Percentiles rank a stretch among this genome's conserved stretches.
phyloP scores from a whole-genome alignment of 2,888 invertebrate species.

The Ischnura elegans region DNA sequence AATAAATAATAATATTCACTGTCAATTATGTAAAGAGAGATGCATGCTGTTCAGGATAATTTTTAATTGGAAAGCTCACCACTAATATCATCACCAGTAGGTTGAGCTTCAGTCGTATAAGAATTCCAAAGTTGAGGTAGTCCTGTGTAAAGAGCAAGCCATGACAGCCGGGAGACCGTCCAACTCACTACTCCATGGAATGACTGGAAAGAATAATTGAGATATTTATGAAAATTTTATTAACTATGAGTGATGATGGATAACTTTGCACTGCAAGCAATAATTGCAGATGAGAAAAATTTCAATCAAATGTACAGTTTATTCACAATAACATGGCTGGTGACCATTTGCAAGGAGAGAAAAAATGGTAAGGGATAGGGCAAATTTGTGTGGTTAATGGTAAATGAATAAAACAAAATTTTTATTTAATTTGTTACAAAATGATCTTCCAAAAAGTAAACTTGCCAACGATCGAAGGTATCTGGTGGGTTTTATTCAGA shows the following conservation, averaged over 20 bases:
- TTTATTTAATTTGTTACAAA: too few species aligned
- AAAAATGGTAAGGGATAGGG: too few species aligned
- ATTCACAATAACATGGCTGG: too few species aligned
- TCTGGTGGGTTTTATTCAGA: too few species aligned
- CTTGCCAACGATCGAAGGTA: too few species aligned
- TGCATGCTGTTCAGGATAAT: too few species aligned
- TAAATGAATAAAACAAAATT: too few species aligned
- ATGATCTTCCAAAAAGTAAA: too few species aligned
- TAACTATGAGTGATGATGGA: neutral
- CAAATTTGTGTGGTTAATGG: too few species aligned
- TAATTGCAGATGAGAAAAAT: neutral
- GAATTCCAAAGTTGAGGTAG: conserved; percentile 67
- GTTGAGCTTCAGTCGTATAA: conserved; percentile 50
- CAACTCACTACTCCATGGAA: conserved; percentile 25
- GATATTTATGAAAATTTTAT: neutral
- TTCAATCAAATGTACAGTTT: neutral
- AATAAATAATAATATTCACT: too few species aligned
- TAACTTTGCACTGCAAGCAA: neutral
- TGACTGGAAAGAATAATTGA: neutral
- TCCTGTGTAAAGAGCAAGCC: conserved; percentile 44
- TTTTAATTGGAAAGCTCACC: neutral
- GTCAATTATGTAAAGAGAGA: too few species aligned
- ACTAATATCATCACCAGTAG: conserved; percentile 48
- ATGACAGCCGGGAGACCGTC: conserved; percentile 15
- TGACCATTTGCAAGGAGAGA: too few species aligned